Conservation (phyloP, 2,797 vertebrate genomes). For the Pseudochirops corinnae region DNA sequence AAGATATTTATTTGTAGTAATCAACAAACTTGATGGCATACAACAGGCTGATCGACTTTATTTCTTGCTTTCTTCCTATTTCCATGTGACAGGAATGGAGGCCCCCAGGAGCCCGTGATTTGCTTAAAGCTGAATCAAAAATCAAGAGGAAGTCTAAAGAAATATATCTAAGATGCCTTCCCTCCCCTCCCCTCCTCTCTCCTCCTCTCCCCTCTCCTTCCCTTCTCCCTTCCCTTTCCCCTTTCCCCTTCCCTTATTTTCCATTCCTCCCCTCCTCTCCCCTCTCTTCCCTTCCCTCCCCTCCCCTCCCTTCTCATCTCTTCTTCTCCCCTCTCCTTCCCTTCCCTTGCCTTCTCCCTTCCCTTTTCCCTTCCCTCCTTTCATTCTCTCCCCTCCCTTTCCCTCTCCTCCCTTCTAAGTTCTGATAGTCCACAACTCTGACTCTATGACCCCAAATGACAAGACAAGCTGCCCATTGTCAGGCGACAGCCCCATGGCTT, state of each 20-base stretch:
- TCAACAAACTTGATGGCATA: not conserved
- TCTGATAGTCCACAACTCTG: not conserved
- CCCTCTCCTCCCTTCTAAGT: not conserved
- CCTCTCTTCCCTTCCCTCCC: too few relatives aligned
- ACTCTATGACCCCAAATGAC: not conserved
- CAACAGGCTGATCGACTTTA: too few relatives aligned
- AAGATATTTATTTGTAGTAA: not conserved
- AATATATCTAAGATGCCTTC: slow-evolving; percentile 65
- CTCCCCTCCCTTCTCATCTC: not conserved
- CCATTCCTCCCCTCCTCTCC: too few relatives aligned
- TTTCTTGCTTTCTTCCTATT: not conserved
- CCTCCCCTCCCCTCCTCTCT: not conserved
- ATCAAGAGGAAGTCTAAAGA: slow-evolving; percentile 56
- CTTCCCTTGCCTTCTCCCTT: not conserved
- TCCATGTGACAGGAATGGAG: not conserved
- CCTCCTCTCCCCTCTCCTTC: slow-evolving; percentile 41
- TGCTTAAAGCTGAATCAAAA: not conserved
- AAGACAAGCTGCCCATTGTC: not conserved
- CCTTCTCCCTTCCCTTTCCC: slow-evolving; percentile 31
- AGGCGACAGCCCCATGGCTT: not conserved
- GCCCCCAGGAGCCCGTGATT: not conserved
- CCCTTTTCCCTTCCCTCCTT: too few relatives aligned
- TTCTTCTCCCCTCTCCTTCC: too few relatives aligned
- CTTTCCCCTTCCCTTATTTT: not conserved
- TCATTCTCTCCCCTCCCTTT: not conserved